phyloP scores from a whole-genome alignment of 2,113 vertebrate species.

The Lampris megalopsis region DNA sequence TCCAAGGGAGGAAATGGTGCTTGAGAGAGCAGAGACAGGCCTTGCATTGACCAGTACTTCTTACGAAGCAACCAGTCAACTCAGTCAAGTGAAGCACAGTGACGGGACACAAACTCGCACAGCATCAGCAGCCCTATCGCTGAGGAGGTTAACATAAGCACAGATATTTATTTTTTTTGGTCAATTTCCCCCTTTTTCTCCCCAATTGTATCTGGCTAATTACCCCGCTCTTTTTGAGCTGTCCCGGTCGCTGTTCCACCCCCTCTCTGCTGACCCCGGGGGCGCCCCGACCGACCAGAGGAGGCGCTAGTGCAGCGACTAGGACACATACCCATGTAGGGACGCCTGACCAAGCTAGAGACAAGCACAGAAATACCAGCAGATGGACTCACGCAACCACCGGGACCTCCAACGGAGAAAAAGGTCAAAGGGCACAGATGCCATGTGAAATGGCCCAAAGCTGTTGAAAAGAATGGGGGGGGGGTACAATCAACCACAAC shows the following conservation, averaged over 20 bases:
- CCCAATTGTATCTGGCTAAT: too few relatives aligned
- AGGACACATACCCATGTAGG: too few relatives aligned
- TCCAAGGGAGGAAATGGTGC: conserved; percentile 1
- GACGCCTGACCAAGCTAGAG: too few relatives aligned
- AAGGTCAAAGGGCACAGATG: conserved; percentile 7
- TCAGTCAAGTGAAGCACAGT: conserved; percentile 13
- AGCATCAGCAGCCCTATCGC: conserved; percentile 14
- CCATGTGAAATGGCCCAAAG: neutral
- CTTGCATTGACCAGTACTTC: neutral
- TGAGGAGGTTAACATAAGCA: conserved; percentile 13
- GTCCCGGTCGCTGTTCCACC: too few relatives aligned
- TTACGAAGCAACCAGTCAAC: conserved; percentile 14
- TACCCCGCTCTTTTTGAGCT: too few relatives aligned
- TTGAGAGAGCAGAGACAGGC: conserved; percentile 1
- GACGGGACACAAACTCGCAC: conserved; percentile 16
- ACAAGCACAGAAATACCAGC: conserved; percentile 12
- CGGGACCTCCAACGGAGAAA: conserved; percentile 6
- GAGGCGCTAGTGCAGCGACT: too few relatives aligned
- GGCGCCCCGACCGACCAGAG: too few relatives aligned
- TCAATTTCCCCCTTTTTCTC: too few relatives aligned
- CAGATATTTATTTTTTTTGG: neutral
- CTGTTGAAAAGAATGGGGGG: neutral
- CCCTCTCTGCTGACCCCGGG: too few relatives aligned
- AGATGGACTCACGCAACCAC: conserved; percentile 14
- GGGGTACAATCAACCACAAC: neutral